Evolutionary conservation across 1,140 invertebrate species (phyloP).

Genomic region (Zaprionus taronus): DNA sequence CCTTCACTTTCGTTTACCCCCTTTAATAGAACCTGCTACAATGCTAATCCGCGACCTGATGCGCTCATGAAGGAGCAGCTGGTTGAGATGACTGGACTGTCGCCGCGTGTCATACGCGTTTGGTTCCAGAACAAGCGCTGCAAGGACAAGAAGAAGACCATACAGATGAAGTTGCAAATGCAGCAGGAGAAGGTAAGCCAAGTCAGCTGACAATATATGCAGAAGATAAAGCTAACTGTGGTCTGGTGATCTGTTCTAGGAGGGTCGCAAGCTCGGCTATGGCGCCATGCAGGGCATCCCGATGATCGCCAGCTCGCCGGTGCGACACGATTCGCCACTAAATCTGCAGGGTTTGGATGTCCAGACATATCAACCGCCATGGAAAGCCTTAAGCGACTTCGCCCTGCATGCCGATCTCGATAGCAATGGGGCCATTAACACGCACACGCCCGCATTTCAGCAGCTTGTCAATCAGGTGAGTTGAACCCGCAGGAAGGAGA

Average conservation of each 20-base stretch:
- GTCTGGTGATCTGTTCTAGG: constrained; percentile 85
- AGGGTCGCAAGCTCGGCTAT: constrained; percentile 96
- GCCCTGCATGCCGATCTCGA: constrained; percentile 97
- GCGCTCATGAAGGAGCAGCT: constrained; percentile 99
- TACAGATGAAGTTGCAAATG: constrained; percentile 98
- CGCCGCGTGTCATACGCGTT: constrained; percentile 97
- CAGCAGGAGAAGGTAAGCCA: constrained; percentile 97
- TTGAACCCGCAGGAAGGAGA: background rate
- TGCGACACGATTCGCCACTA: constrained; percentile 95
- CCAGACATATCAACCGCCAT: constrained; percentile 97
- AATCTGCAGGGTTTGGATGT: constrained; percentile 95
- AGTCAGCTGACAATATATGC: no score
- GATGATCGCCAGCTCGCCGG: constrained; percentile 97
- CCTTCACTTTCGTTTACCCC: constrained; percentile 20
- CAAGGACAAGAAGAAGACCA: constrained; percentile 99
- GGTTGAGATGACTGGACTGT: constrained; percentile 98
- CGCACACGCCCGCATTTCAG: constrained; percentile 95
- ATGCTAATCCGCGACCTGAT: constrained; percentile 98
- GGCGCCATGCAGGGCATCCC: constrained; percentile 97
- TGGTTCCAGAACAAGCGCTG: constrained; percentile 99
- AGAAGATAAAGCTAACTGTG: background rate
- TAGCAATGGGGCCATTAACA: constrained; percentile 88
- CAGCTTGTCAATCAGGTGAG: constrained; percentile 96
- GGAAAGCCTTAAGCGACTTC: constrained; percentile 98
- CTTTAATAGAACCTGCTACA: constrained; percentile 92